A percentile compares a stretch with the other conserved stretches of the same genome.
Evolutionary conservation across 2,888 invertebrate genomes (phyloP).

Genomic region (Fragum fragum): DNA sequence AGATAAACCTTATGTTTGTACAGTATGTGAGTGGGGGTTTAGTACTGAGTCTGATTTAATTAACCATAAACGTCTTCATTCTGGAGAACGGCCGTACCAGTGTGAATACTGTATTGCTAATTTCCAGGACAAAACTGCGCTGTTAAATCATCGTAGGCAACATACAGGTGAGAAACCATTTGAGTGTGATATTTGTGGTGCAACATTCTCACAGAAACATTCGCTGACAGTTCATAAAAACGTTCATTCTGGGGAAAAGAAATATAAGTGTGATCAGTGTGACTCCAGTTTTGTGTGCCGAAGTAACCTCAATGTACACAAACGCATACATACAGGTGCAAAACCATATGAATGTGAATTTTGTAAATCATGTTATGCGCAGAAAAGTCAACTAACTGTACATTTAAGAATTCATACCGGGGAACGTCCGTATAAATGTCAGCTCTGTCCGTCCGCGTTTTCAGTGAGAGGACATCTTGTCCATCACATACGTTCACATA

Average conservation of each 20-base stretch:
- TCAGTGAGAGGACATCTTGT: slow-evolving; percentile 16
- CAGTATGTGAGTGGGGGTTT: not conserved
- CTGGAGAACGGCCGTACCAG: slow-evolving; percentile 13
- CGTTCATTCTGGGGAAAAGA: slow-evolving; percentile 20
- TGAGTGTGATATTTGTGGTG: slow-evolving; percentile 9
- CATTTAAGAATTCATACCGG: slow-evolving; percentile 19
- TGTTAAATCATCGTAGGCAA: slow-evolving; percentile 14
- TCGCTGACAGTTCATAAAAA: slow-evolving; percentile 16
- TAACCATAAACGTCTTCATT: slow-evolving; percentile 16
- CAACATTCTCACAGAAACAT: slow-evolving; percentile 11
- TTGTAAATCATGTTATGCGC: slow-evolving; percentile 3
- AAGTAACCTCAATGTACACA: slow-evolving; percentile 21
- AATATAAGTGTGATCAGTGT: slow-evolving; percentile 17
- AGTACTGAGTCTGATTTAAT: not conserved
- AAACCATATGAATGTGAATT: slow-evolving; percentile 20
- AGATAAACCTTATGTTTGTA: not conserved
- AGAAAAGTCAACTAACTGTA: slow-evolving; percentile 15
- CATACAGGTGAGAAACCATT: slow-evolving; percentile 23
- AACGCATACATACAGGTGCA: slow-evolving; percentile 18
- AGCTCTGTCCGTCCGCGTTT: slow-evolving; percentile 24
- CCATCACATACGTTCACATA: slow-evolving; percentile 11
- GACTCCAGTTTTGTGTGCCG: slow-evolving; percentile 21
- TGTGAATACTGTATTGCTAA: slow-evolving; percentile 20
- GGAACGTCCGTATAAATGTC: slow-evolving; percentile 15
- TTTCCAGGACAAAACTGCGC: slow-evolving; percentile 16